Evolutionary conservation across 2,888 invertebrate species (phyloP).

Genomic region (Volucella inflata): DNA sequence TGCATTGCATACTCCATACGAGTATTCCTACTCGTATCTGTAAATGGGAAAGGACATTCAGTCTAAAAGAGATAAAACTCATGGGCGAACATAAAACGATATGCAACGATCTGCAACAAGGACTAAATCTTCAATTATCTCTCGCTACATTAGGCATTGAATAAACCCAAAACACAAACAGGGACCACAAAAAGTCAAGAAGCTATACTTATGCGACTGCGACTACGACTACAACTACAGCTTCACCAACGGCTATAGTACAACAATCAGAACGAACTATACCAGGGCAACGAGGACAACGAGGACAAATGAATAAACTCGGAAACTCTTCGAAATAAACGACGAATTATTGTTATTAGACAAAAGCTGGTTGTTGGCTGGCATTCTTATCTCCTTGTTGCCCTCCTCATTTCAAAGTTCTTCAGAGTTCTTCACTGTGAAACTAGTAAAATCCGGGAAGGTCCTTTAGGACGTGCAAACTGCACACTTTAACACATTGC

Average conservation of each 20-base stretch:
- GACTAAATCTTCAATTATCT: slow-evolving; percentile 75
- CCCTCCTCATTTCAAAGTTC: slow-evolving; percentile 33
- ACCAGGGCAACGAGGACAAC: background rate
- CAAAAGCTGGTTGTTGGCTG: slow-evolving; percentile 66
- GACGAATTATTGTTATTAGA: slow-evolving; percentile 69
- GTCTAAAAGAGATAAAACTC: slow-evolving; percentile 66
- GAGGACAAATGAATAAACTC: slow-evolving; percentile 37
- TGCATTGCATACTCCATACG: background rate
- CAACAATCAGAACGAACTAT: background rate
- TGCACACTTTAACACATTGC: slow-evolving; percentile 67
- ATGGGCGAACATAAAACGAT: slow-evolving; percentile 46
- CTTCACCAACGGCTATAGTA: background rate
- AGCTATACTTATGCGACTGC: slow-evolving; percentile 36
- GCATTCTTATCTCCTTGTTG: slow-evolving; percentile 60
- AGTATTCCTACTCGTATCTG: background rate
- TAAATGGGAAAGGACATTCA: slow-evolving; percentile 37
- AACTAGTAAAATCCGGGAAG: background rate
- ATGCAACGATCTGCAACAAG: slow-evolving; percentile 73
- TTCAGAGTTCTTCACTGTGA: slow-evolving; percentile 7
- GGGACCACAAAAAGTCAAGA: slow-evolving; percentile 39
- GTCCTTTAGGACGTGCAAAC: slow-evolving; percentile 65
- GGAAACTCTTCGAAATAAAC: slow-evolving; percentile 55
- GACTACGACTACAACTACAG: background rate
- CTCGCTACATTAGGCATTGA: slow-evolving; percentile 73
- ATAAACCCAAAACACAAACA: slow-evolving; percentile 56